Base-by-base conservation (phyloP, 2,797 vertebrate species). In the Propithecus deckenii region DNA sequence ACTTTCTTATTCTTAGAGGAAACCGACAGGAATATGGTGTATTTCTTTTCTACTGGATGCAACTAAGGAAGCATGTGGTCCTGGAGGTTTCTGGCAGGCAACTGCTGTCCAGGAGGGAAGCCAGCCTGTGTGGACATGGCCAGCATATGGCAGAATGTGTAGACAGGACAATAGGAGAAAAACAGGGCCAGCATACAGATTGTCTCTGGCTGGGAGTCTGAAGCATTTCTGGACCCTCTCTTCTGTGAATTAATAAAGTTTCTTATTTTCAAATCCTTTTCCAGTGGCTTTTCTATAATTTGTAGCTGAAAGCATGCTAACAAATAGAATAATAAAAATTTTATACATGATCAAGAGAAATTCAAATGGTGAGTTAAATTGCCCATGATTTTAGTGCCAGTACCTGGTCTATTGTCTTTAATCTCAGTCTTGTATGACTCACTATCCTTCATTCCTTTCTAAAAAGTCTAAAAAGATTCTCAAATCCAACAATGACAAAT, bases 311-410 rank as follows among this genome's bases (percentile, higher is more conserved):
- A 57, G 1, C 43, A 86, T 83, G 15, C 20, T 86, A 76, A 23
- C n/a, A 96, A 93, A 96, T 61, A 84, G 25, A 93, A 61, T 86
- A 15, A 46, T 74, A 94, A 35, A 17, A 55, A 35, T 90, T 90
- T 74, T 83, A 76, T 88, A 80, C 4, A 74, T 4, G 50, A 93
- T 22, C 28, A 84, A 83, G 72, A 20, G 55, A 85, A 35, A 90
- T 41, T 96, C 20, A 63, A 74, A 78, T 46, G 30, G 13, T 74
- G n/a, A 91, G 8, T 75, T 75, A 52, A 94, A 90, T 61, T 59
- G n/a, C 8, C n/a, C 35, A 43, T 43, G 76, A 75, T 57, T 43
- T 14, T 7, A 46, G n/a, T 43, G 52, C 15, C n/a, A n/a, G 50
- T 43, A 63, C 55, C 12, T 30, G 1, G 30, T 43, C 35, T 57